Percentiles rank a stretch among this genome's conserved stretches.
phyloP scores from a whole-genome alignment of 2,797 vertebrate species.

The Aselliscus stoliczkanus region DNA sequence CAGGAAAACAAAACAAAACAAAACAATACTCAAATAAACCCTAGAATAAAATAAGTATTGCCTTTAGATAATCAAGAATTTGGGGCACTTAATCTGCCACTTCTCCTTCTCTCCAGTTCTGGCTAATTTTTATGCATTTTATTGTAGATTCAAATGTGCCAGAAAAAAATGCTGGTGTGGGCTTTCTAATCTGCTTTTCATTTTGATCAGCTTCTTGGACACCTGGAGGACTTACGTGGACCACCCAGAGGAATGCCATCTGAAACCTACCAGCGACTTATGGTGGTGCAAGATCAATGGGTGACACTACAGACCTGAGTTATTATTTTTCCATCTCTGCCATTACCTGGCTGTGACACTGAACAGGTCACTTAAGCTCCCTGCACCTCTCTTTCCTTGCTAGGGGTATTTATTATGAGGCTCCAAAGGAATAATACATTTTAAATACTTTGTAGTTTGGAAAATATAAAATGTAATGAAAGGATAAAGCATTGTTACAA shows the following conservation, averaged over 20 bases:
- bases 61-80: neutral
- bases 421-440: neutral
- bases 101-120: neutral
- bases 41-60: neutral
- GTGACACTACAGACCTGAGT: neutral
- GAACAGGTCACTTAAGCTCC: neutral
- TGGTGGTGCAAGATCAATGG: neutral
- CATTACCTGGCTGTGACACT: neutral
- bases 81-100: neutral
- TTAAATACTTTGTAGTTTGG: neutral
- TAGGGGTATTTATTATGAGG: neutral
- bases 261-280: neutral
- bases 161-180: neutral
- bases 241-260: neutral
- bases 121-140: constrained; percentile 9
- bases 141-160: neutral
- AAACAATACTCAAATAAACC: neutral
- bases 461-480: constrained; percentile 38
- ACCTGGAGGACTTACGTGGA: neutral
- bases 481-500: constrained; percentile 25
- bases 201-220: constrained; percentile 35
- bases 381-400: neutral
- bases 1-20: too few relatives aligned
- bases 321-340: neutral
- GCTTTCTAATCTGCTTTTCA: constrained; percentile 28